Base-by-base conservation (phyloP, 30 jellyfish, hydroid and myxozoan genomes). In the Hydra vulgaris region DNA sequence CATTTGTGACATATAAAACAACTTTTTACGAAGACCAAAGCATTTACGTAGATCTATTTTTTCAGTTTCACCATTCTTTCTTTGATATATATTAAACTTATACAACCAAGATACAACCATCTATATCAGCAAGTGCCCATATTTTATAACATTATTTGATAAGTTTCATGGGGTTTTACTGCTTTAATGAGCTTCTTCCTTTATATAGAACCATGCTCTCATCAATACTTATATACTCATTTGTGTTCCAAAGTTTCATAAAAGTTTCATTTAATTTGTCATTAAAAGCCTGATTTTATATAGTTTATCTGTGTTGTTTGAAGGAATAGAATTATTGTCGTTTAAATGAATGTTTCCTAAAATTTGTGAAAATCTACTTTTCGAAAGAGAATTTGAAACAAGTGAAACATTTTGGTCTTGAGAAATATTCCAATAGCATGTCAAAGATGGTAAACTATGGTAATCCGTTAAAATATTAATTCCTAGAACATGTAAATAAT, bases 131-230 rank as follows among this genome's bases (percentile, higher is more conserved):
- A n/a, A n/a, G n/a, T n/a, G n/a, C n/a, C n/a, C n/a, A n/a, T n/a
- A n/a, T n/a, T n/a, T n/a, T n/a, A n/a, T n/a, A n/a, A n/a, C n/a
- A n/a, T n/a, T n/a, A n/a, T n/a, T n/a, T n/a, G n/a, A n/a, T n/a
- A n/a, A n/a, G n/a, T n/a, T n/a, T n/a, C n/a, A n/a, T n/a, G n/a
- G n/a, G n/a, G n/a, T n/a, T n/a, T n/a, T n/a, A n/a, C n/a, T n/a
- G n/a, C n/a, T n/a, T n/a, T n/a, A n/a, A n/a, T n/a, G n/a, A n/a
- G n/a, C n/a, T n/a, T n/a, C n/a, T n/a, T n/a, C n/a, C n/a, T 26
- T 89, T 89, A 74, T 81, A 69, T n/a, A 85, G 53, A 77, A 84
- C 79, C 96, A 88, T 88, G 77, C 89, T 80, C 77, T 89, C 86
- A 70, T 84, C 96, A 79, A 89, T 24, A n/a, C 84, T 76, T 7